Evolutionary conservation across 2,888 invertebrate species (phyloP).

Genomic region (Eubasilissa splendida): DNA sequence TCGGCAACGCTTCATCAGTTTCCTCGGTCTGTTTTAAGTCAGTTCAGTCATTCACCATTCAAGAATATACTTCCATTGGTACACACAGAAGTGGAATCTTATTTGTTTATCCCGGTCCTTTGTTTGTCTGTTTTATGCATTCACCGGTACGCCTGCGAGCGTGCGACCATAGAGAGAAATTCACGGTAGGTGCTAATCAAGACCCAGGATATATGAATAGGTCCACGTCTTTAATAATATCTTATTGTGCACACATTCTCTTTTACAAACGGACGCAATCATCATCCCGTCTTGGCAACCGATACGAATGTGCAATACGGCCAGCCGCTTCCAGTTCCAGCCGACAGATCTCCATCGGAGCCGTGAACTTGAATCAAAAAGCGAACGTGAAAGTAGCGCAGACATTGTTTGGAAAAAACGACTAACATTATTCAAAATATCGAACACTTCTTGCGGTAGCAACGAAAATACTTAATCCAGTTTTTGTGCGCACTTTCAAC

Average conservation of each 20-base stretch:
- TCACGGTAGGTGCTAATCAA: no score
- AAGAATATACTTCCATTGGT: no score
- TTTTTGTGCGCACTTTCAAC: conserved; percentile 15
- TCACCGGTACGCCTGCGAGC: no score
- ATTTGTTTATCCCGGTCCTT: no score
- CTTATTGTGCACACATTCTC: not conserved
- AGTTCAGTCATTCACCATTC: no score
- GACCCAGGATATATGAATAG: not conserved
- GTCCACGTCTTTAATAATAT: not conserved
- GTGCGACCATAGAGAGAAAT: no score
- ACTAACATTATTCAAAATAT: not conserved
- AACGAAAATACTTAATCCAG: not conserved
- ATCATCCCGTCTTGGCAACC: not conserved
- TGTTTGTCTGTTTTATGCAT: no score
- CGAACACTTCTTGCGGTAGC: conserved; percentile 13
- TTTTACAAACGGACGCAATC: not conserved
- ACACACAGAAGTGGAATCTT: no score
- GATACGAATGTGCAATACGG: no score
- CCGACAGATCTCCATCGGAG: not conserved
- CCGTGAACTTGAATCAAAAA: not conserved
- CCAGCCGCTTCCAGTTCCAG: no score
- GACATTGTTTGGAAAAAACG: conserved; percentile 33
- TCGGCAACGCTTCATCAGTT: no score
- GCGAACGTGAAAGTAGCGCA: conserved; percentile 41
- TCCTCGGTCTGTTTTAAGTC: no score